Evolutionary conservation across 2,113 vertebrate species (phyloP).

Genomic region (Dasyurus viverrinus): DNA sequence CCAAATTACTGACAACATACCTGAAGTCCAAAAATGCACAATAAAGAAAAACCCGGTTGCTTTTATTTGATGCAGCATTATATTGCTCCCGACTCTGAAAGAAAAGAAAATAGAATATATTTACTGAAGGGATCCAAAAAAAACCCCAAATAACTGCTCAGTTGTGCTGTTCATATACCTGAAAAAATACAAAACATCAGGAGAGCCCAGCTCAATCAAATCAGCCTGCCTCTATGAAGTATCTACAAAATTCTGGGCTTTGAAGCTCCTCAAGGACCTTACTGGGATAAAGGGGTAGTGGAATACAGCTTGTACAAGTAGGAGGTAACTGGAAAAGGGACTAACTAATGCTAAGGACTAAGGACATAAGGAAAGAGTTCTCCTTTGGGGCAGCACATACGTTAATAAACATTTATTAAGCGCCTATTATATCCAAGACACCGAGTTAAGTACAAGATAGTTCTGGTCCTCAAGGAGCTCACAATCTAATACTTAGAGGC

Average conservation of each 20-base stretch:
- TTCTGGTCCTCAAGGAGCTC: background rate
- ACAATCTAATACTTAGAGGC: background rate
- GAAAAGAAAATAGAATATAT: conserved; percentile 9
- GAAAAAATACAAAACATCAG: background rate
- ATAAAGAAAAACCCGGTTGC: conserved; percentile 91
- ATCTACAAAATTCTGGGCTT: background rate
- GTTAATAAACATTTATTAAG: background rate
- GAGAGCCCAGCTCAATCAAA: background rate
- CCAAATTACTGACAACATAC: conserved; percentile 79
- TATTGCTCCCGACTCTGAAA: conserved; percentile 89
- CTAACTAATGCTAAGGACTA: background rate
- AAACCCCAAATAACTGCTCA: background rate
- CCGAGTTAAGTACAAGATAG: background rate
- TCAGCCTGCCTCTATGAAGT: background rate
- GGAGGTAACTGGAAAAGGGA: background rate
- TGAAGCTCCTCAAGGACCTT: background rate
- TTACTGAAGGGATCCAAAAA: background rate
- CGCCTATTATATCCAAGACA: background rate
- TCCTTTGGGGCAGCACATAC: background rate
- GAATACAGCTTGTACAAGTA: background rate
- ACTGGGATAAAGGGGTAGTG: background rate
- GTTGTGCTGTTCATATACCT: too few relatives aligned
- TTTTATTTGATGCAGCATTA: conserved; percentile 86
- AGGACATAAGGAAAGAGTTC: too few relatives aligned
- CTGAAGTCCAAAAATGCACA: conserved; percentile 97